phyloP scores from a whole-genome alignment of 2,888 invertebrate species.

The Leucophenga montana region DNA sequence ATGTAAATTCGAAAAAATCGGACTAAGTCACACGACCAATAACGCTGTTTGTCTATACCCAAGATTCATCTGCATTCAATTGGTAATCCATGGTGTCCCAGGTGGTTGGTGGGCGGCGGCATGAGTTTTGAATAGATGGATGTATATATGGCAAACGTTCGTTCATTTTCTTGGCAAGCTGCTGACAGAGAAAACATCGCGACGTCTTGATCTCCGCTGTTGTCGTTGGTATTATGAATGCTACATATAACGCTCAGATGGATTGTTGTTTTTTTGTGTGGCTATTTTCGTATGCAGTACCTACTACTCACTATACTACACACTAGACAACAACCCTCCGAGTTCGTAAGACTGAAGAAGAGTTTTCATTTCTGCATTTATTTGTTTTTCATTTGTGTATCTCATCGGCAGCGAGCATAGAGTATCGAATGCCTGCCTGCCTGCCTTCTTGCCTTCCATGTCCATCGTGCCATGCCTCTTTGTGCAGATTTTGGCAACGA shows the following conservation, averaged over 20 bases:
- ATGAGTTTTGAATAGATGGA: not conserved
- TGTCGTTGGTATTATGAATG: not conserved
- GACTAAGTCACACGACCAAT: slow-evolving; percentile 44
- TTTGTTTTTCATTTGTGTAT: slow-evolving; percentile 34
- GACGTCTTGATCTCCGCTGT: not conserved
- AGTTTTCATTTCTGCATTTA: slow-evolving; percentile 8
- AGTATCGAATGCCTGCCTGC: not conserved
- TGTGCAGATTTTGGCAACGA: slow-evolving; percentile 33
- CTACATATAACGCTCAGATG: too few species aligned
- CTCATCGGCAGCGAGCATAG: not conserved
- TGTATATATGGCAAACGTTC: slow-evolving; percentile 7
- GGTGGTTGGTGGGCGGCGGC: not conserved
- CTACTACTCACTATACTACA: too few species aligned
- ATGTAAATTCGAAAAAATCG: slow-evolving; percentile 28
- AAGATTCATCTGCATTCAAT: not conserved
- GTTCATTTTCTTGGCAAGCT: slow-evolving; percentile 43
- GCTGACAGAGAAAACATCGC: slow-evolving; percentile 40
- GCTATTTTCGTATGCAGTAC: too few species aligned
- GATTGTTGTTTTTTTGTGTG: too few species aligned
- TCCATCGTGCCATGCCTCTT: too few species aligned
- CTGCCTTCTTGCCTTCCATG: too few species aligned
- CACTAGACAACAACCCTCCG: too few species aligned
- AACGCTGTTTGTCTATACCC: slow-evolving; percentile 2
- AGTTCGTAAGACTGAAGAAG: slow-evolving; percentile 6
- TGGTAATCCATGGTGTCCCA: not conserved